These are phyloP conservation scores for Hypotaenidia philippensis DNA, from an alignment of 2,797 vertebrate species.

Conservation along the genomic window DNA sequence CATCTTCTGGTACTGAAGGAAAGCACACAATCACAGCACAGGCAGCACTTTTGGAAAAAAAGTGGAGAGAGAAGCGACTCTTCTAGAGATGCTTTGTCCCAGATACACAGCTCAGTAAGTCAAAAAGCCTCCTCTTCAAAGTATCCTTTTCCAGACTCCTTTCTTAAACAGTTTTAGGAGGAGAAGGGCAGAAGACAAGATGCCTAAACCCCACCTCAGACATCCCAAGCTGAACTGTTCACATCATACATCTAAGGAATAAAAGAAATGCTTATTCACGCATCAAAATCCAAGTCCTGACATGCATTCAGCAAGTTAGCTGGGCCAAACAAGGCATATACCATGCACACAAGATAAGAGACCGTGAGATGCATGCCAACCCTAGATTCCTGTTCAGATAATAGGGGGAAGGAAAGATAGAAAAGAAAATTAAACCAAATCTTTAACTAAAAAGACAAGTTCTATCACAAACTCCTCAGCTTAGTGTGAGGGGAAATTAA, in stretches of 20 bases:
- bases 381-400: not conserved
- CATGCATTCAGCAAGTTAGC: not conserved
- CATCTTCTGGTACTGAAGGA: not conserved
- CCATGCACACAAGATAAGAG: not conserved
- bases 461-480: not conserved
- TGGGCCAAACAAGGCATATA: not conserved
- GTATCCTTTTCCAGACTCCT: not conserved
- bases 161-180: not conserved
- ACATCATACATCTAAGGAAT: not conserved
- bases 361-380: rapidly evolving
- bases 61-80: not conserved
- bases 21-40: not conserved
- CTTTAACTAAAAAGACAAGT: not conserved
- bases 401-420: not conserved
- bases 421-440: too few species aligned
- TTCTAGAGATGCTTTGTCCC: not conserved
- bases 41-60: not conserved
- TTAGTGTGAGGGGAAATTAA: not conserved
- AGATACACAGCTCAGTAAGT: not conserved
- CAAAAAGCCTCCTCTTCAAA: not conserved
- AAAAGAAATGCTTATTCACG: not conserved
- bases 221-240: not conserved
- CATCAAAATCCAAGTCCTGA: not conserved
- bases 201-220: not conserved
- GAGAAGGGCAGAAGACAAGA: not conserved